Percentiles rank a stretch among this genome's conserved stretches.
Evolutionary conservation across 1,140 invertebrate genomes (phyloP).

Genomic region (Drosophila aff.): DNA sequence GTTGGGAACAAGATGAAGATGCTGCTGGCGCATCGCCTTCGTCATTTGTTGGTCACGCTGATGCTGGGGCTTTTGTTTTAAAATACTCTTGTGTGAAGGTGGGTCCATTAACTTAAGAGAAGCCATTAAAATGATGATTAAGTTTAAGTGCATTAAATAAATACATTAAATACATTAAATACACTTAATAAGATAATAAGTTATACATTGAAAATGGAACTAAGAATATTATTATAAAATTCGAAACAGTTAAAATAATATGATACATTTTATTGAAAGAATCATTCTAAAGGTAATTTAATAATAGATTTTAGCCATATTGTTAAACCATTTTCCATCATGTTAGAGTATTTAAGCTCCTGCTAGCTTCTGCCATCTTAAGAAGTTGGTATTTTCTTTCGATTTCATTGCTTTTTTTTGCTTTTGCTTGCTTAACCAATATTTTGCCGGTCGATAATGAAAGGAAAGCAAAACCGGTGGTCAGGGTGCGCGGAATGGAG

Average conservation of each 20-base stretch:
- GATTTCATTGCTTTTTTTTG: constrained; percentile 73
- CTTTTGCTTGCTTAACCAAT: constrained; percentile 74
- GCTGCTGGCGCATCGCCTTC: constrained; percentile 66
- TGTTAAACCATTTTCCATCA: not conserved
- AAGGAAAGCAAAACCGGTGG: constrained; percentile 75
- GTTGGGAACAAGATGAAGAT: constrained; percentile 66
- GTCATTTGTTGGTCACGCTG: constrained; percentile 75
- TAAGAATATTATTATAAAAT: not conserved
- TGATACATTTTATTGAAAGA: not conserved
- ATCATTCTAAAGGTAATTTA: too few species aligned
- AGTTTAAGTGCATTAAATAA: not conserved
- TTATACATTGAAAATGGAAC: not conserved
- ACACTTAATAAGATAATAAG: not conserved
- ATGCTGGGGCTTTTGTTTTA: constrained; percentile 46
- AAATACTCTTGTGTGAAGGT: not conserved
- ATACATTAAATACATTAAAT: too few species aligned
- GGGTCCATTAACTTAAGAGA: constrained; percentile 10
- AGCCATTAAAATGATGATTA: not conserved
- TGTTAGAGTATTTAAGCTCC: not conserved
- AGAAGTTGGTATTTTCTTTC: constrained; percentile 55
- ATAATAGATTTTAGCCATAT: too few species aligned
- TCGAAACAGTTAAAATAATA: too few species aligned
- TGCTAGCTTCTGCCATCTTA: too few species aligned
- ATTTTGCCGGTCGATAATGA: constrained; percentile 80
- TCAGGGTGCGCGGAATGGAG: constrained; percentile 23